A percentile compares a stretch with the other conserved stretches of the same genome.
Conservation (phyloP, 2,797 vertebrate genomes). For the Galagoides demidoff region DNA sequence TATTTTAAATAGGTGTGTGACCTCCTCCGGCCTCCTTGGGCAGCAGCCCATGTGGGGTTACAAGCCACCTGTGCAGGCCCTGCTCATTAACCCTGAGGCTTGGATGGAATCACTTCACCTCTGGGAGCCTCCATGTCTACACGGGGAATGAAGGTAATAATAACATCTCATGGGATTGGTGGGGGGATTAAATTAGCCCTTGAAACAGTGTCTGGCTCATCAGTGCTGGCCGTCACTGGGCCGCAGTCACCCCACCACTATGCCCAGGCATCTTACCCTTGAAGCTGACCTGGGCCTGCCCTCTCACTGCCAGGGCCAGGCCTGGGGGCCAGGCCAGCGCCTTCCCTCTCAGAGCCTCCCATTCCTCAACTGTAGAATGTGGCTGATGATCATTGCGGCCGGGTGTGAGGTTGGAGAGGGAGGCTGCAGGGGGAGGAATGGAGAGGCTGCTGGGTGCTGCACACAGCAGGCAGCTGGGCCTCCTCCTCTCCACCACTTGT, state of each 20-base stretch:
- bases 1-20: accelerated
- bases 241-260: accelerated
- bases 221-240: background rate
- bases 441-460: background rate
- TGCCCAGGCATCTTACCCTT: accelerated
- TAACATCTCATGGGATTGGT: background rate
- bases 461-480: accelerated
- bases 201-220: background rate
- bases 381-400: background rate
- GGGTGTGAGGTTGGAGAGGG: accelerated
- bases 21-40: background rate
- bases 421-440: accelerated
- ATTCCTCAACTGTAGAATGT: background rate
- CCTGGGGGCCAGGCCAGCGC: background rate
- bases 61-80: accelerated
- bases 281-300: background rate
- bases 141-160: accelerated
- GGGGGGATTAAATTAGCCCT: background rate
- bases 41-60: background rate
- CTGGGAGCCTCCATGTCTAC: background rate
- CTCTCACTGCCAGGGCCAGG: background rate
- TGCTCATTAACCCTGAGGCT: background rate
- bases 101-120: background rate
- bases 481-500: background rate
- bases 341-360: accelerated